phyloP scores from a whole-genome alignment of 2,797 vertebrate genomes.

The Florisuga fusca region DNA sequence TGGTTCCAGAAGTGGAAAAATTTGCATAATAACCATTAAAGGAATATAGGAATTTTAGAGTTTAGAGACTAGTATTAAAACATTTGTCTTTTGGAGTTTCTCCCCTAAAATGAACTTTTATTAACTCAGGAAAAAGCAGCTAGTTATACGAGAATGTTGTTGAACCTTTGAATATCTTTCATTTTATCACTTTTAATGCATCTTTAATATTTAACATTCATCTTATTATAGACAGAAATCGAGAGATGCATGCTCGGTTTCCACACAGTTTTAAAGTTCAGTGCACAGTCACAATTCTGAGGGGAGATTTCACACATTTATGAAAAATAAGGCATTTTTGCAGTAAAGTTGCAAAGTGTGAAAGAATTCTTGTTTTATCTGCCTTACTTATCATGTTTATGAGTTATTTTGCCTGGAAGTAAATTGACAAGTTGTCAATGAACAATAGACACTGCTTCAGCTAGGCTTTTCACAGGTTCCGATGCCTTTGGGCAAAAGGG shows the following conservation, averaged over 20 bases:
- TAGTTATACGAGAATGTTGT: constrained; percentile 58
- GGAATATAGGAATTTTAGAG: constrained; percentile 50
- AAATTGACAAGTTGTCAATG: constrained; percentile 88
- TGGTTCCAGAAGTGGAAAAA: constrained; percentile 34
- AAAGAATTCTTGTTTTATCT: constrained; percentile 86
- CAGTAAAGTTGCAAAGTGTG: constrained; percentile 84
- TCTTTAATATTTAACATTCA: constrained; percentile 84
- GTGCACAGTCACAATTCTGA: constrained; percentile 82
- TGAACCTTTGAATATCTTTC: constrained; percentile 75
- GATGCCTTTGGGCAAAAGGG: constrained; percentile 85
- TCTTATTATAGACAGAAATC: constrained; percentile 78
- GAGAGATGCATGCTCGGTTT: constrained; percentile 72
- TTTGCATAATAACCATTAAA: constrained; percentile 69
- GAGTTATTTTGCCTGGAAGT: constrained; percentile 87
- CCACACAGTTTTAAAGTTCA: constrained; percentile 84
- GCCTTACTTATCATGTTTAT: constrained; percentile 85
- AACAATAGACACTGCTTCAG: constrained; percentile 83
- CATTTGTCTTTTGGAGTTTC: constrained; percentile 68
- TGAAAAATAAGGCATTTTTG: constrained; percentile 81
- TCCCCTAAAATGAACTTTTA: constrained; percentile 73
- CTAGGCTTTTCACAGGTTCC: constrained; percentile 91
- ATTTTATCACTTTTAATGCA: constrained; percentile 79
- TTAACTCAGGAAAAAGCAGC: constrained; percentile 69
- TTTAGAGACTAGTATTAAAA: constrained; percentile 67
- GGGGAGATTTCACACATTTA: constrained; percentile 83